These are phyloP conservation scores for Mesopsocus fuscifrons DNA, from an alignment of 2,888 invertebrate species.

Conservation along the genomic window DNA sequence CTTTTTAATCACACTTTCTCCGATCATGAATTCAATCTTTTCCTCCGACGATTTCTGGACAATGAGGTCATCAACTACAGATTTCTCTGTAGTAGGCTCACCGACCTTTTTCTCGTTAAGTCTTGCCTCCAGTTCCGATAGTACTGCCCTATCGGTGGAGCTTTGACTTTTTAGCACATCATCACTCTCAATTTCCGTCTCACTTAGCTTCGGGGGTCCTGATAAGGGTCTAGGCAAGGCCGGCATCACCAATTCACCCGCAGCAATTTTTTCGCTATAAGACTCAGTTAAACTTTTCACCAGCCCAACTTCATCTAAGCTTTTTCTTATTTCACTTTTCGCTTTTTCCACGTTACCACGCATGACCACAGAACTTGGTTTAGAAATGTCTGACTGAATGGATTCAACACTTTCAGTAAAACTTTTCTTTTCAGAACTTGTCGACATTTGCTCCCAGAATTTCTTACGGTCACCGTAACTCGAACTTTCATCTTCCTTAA, in stretches of 20 bases:
- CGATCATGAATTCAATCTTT: neutral
- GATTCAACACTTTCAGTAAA: neutral
- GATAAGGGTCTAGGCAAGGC: constrained; percentile 6
- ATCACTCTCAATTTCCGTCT: constrained; percentile 3
- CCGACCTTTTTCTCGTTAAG: constrained; percentile 15
- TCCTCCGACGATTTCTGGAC: constrained; percentile 10
- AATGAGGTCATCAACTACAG: constrained; percentile 15
- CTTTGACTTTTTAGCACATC: neutral
- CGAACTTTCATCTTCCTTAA: constrained; percentile 20
- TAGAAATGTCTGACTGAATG: constrained; percentile 6
- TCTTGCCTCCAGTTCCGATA: constrained; percentile 13
- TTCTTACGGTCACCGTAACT: constrained; percentile 29
- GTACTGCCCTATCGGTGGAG: constrained; percentile 11
- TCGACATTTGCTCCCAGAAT: constrained; percentile 29
- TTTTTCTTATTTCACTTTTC: neutral
- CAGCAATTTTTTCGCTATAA: constrained; percentile 3
- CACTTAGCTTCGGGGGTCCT: constrained; percentile 12
- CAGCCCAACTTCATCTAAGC: neutral
- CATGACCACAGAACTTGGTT: constrained; percentile 14
- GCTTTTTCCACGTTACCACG: constrained; percentile 16
- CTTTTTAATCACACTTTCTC: constrained; percentile 1
- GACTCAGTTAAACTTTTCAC: constrained; percentile 8
- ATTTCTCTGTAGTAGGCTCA: constrained; percentile 18
- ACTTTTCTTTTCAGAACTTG: constrained; percentile 13
- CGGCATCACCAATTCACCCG: constrained; percentile 6